Base-by-base conservation (phyloP, 2,113 vertebrate species). In the Brachyhypopomus occidentalis region DNA sequence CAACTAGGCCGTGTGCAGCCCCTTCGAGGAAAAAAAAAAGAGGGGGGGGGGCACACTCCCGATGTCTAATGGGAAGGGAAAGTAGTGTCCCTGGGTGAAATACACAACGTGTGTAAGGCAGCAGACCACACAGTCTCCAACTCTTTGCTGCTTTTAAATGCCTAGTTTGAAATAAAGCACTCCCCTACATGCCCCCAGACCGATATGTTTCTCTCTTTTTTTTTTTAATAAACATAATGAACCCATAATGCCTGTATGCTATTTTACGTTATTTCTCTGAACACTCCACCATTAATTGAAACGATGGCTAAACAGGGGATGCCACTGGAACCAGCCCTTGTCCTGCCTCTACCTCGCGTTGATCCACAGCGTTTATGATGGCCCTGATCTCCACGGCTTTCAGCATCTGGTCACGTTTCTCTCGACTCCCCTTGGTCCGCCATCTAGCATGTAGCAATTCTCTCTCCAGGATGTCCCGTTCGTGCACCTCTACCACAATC, bases 41-140 rank as follows among this genome's bases (percentile, higher is more conserved):
- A n/a, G n/a, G n/a, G 19, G 55, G 55, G 55, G 55, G 19, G 12
- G 55, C 55, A 5, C 76, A 34, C 79, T 7, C 7, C 89, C 72
- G 55, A 56, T 56, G 55, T 56, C 55, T 19, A 56, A 14, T 56
- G 55, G 55, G 55, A 56, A 56, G 55, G 55, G 55, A 56, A 56
- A 56, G 55, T 56, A 56, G 55, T 56, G 11, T 56, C 55, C 55
- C 55, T 56, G 55, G 55, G 55, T 56, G 55, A 56, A 56, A 56
- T 56, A 56, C 55, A 56, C 12, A 14, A 56, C 55, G 19, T 56
- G 11, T 56, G 55, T 56, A 56, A 56, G 55, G 55, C 55, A 56
- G 55, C 55, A 56, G 55, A 5, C 55, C 55, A 56, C 55, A 56
- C 55, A 56, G 55, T 56, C 55, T 56, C 19, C 55, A 14, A 56